A percentile compares a stretch with the other conserved stretches of the same genome.
Conservation (phyloP, 1,140 invertebrate genomes). For the Drosophila kepulauana region DNA sequence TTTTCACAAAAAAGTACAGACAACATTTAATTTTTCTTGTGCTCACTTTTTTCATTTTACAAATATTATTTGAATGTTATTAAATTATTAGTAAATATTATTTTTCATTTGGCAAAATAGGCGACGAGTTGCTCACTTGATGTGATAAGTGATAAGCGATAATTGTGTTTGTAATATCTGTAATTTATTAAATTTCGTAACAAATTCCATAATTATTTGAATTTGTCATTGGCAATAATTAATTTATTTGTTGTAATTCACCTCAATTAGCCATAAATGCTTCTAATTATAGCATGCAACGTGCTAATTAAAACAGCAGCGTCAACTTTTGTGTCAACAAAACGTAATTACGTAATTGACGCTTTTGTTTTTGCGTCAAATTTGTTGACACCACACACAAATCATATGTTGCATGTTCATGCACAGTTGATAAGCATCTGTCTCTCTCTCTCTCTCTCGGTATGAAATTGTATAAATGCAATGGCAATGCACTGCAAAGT, state of each 20-base stretch:
- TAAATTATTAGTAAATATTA: conserved; percentile 5
- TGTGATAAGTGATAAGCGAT: conserved; percentile 1
- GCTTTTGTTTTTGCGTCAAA: conserved; percentile 7
- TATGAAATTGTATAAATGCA: conserved; percentile 47
- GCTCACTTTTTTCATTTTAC: background rate
- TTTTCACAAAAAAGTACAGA: conserved; percentile 8
- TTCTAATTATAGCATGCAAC: conserved; percentile 23
- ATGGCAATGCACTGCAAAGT: background rate
- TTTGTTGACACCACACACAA: conserved; percentile 20
- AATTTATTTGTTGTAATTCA: background rate
- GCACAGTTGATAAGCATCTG: conserved; percentile 15
- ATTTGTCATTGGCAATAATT: background rate
- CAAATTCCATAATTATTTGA: conserved; percentile 8
- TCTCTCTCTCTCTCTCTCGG: background rate
- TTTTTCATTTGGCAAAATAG: background rate
- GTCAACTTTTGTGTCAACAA: conserved; percentile 13
- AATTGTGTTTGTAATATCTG: background rate
- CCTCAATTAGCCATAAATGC: background rate
- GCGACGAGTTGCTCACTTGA: background rate
- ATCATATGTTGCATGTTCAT: conserved; percentile 1
- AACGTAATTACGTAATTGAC: conserved; percentile 29
- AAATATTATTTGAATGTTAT: background rate
- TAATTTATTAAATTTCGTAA: conserved; percentile 20
- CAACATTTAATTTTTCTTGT: conserved; percentile 2
- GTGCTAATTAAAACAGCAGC: conserved; percentile 22